A percentile compares a stretch with the other conserved stretches of the same genome.
Conservation (phyloP, 2,797 vertebrate genomes). For the Coracias cyanogaster region DNA sequence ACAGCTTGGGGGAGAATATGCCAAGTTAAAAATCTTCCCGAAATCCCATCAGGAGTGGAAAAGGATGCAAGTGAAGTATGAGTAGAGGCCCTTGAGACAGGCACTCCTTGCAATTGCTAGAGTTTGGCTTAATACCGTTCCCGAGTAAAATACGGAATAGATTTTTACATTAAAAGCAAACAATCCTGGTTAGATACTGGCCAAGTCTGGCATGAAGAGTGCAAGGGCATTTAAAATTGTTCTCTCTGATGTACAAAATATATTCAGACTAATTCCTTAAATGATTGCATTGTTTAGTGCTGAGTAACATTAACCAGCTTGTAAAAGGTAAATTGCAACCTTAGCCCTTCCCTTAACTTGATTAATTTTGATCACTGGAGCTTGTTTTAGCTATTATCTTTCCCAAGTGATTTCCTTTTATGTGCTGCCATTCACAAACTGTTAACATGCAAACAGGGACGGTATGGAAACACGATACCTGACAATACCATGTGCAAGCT, state of each 20-base stretch:
- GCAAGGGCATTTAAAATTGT: background rate
- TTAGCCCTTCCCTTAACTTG: slow-evolving; percentile 29
- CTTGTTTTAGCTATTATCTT: slow-evolving; percentile 29
- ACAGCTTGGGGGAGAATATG: background rate
- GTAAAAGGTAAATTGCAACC: slow-evolving; percentile 51
- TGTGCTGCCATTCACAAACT: slow-evolving; percentile 16
- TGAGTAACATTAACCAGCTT: slow-evolving; percentile 2
- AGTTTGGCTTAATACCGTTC: background rate
- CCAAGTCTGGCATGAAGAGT: background rate
- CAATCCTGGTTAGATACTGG: background rate
- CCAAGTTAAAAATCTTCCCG: background rate
- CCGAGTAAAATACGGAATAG: background rate
- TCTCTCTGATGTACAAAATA: background rate
- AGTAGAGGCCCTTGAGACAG: background rate
- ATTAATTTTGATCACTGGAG: slow-evolving; percentile 56
- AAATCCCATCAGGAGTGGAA: background rate
- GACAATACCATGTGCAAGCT: background rate
- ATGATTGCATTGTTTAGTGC: background rate
- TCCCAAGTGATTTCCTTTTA: background rate
- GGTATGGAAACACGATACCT: background rate
- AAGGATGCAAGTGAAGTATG: background rate
- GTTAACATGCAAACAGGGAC: background rate
- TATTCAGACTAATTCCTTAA: background rate
- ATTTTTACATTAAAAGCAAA: background rate
- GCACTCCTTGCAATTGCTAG: background rate